phyloP scores from a whole-genome alignment of 2,888 invertebrate genomes.

The Neoaliturus tenellus region DNA sequence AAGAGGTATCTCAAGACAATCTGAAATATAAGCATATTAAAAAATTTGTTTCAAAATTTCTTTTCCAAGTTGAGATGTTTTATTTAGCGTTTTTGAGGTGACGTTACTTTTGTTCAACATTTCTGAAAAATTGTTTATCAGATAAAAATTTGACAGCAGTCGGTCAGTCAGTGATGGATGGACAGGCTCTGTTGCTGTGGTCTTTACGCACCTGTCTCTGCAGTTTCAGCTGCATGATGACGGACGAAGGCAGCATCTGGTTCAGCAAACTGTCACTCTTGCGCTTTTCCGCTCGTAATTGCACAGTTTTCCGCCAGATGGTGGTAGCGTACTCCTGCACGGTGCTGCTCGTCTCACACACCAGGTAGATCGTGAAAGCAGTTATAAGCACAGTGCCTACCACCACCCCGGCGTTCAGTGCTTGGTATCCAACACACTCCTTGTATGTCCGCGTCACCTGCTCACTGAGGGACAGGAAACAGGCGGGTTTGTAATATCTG shows the following conservation, averaged over 20 bases:
- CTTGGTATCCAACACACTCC: neutral
- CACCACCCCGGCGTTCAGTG: constrained; percentile 73
- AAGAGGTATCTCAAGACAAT: no score
- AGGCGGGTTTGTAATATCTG: no score
- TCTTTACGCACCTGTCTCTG: constrained; percentile 72
- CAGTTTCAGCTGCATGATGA: constrained; percentile 75
- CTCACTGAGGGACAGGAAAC: neutral
- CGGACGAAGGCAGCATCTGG: constrained; percentile 77
- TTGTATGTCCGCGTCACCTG: neutral
- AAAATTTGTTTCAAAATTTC: no score
- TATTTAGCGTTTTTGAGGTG: no score
- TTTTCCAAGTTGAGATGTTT: no score
- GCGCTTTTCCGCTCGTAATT: constrained; percentile 75
- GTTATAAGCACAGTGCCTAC: constrained; percentile 74
- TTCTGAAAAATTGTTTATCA: no score
- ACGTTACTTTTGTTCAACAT: no score
- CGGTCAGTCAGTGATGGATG: no score
- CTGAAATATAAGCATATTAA: no score
- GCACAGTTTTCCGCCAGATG: constrained; percentile 74
- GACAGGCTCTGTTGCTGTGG: no score
- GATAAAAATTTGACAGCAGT: no score
- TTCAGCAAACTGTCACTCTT: constrained; percentile 77
- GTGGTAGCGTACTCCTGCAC: constrained; percentile 76
- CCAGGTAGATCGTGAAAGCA: constrained; percentile 75
- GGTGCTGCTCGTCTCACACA: constrained; percentile 75